Base-by-base conservation (phyloP, 2,888 invertebrate genomes). In the Bembecia ichneumoniformis region DNA sequence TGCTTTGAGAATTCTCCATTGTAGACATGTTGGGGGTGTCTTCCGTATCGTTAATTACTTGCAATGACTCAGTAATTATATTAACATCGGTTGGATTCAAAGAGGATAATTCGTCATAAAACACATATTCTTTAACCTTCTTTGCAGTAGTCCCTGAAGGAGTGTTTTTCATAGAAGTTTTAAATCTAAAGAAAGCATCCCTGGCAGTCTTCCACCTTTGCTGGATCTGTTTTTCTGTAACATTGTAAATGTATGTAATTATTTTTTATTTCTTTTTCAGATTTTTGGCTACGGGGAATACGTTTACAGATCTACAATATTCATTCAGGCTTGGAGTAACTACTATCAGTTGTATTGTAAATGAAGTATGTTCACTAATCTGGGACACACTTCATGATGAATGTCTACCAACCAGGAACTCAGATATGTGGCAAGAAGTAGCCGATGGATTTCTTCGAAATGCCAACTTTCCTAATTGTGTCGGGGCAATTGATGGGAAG, bases 271-370 rank as follows among this genome's bases (percentile, higher is more conserved):
- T 55, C 53, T 43, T 51, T 65, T 63, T 55, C 52, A 66, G 65
- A 53, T 65, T 56, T 54, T 48, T 66, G 36, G 60, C 62, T 35
- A 67, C n/a, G 44, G 63, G 66, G 13, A 56, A 57, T 20, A 60
- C 62, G 45, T 65, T 55, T 53, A 59, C 59, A 49, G 62, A 65
- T 49, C 52, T 10, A n/a, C n/a, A n/a, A n/a, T 66, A 64, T 54
- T 53, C 52, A 47, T 74, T 59, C 54, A 57, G 68, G 51, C 48
- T 74, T 15, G 70, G 67, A 51, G 52, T 55, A 11, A 49, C 64
- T 49, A 72, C 69, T 49, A 64, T 73, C 45, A 49, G 54, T 51
- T 49, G 49, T 43, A 67, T 68, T 43, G 62, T 70, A n/a, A 50
- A 53, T 17, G 60, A 66, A 55, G 64, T 69, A 43, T 70, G 69